Evolutionary conservation across 2,797 vertebrate genomes (phyloP), one percentile per base, ranked within the genome.

Genomic region (Scarus forsteni): DNA sequence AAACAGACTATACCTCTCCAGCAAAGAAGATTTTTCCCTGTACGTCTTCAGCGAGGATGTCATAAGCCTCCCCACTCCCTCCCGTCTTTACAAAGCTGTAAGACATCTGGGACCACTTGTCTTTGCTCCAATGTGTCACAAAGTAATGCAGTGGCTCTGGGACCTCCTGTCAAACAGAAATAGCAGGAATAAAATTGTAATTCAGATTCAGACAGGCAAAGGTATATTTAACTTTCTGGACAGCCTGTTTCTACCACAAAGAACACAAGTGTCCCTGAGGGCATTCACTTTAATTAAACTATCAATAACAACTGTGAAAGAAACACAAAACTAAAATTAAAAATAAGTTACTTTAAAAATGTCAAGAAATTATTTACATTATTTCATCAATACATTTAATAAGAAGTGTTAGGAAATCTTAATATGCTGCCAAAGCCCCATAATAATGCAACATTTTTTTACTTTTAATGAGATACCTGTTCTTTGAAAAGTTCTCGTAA

Each of bases 41-140:
- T 65, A 99, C 89, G 63, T 99, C 98, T 85, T 99, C 98, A 36
- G 98, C 98, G 7, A 99, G 93, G 77, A 97, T 93, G 66, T 99
- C 98, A 0, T 99, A 99, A 58, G 98, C 97, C 90, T 99, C 98
- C 0, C 98, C 98, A 0, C 96, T 99, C 69, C 98, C 98, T 6
- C 97, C 97, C 0, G 97, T 97, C 92, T 96, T 98, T 77, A 99
- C 97, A 54, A 97, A 99, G 84, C 97, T 99, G 86, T 99, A 99
- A 0, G 97, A 97, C 97, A 99, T 99, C 92, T 97, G 97, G 46
- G 98, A 95, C 98, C 98, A 99, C 4, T 89, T 66, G 84, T 99
- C 98, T 70, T 92, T 93, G 90, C 93, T 96, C 98, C 98, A 99
- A 16, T 89, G 95, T 5, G 98, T 99, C 48, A 99, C 94, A 61